phyloP scores from a whole-genome alignment of 2,113 vertebrate species.

The Turdus rufiventris region DNA sequence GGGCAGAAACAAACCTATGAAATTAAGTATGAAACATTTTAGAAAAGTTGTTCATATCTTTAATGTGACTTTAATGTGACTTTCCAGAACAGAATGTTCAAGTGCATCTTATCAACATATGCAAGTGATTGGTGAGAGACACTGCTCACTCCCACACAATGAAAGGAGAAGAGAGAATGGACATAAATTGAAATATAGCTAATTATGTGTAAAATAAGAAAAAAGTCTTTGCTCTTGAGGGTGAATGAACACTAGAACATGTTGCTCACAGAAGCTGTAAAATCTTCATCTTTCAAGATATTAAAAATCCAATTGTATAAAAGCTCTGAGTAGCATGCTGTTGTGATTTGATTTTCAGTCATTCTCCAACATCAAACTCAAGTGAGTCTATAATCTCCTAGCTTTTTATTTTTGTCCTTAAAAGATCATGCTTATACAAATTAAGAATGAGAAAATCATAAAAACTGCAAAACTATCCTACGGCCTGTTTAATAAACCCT shows the following conservation, averaged over 20 bases:
- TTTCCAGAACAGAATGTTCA: background rate
- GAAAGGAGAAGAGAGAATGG: background rate
- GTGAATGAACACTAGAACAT: background rate
- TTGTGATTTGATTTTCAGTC: background rate
- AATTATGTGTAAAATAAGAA: background rate
- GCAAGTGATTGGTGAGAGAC: background rate
- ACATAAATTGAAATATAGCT: background rate
- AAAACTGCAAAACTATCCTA: background rate
- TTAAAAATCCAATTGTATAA: background rate
- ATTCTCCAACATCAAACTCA: background rate
- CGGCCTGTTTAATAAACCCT: background rate
- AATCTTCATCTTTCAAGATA: background rate
- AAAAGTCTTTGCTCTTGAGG: background rate
- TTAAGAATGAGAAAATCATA: background rate
- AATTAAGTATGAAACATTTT: background rate
- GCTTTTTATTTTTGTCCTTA: background rate
- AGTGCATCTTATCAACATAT: background rate
- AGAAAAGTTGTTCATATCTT: background rate
- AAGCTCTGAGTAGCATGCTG: background rate
- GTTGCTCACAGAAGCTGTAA: background rate
- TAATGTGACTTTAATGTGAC: accelerated
- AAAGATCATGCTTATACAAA: background rate
- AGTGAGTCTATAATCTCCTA: background rate
- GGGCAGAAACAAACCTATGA: background rate
- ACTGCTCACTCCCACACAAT: background rate